Percentiles rank a stretch among this genome's conserved stretches.
Evolutionary conservation across 1,140 invertebrate genomes (phyloP).

Genomic region (Nephotettix cincticeps): DNA sequence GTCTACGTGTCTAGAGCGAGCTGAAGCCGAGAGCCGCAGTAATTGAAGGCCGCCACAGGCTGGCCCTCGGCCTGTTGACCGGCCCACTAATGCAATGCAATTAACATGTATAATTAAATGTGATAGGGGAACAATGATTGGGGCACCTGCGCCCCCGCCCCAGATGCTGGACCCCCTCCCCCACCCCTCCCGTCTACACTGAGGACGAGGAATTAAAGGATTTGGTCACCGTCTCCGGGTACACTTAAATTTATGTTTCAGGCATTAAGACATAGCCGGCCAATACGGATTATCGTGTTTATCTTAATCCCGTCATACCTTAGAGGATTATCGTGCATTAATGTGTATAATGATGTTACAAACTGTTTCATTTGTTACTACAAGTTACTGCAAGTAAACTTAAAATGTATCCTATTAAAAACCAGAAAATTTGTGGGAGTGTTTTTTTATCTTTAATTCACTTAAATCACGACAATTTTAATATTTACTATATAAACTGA

Average conservation of each 20-base stretch:
- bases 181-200: no score
- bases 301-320: no score
- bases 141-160: conserved; percentile 29
- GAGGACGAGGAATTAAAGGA: conserved; percentile 16
- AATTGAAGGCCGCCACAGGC: conserved; percentile 10
- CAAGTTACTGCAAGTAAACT: no score
- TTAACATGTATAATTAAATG: conserved; percentile 54
- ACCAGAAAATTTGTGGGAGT: no score
- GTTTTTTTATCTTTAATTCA: no score
- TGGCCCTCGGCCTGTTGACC: conserved; percentile 17
- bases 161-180: conserved; percentile 4
- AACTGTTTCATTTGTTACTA: no score
- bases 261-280: neutral
- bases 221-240: neutral
- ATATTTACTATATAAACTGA: no score
- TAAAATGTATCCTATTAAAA: no score
- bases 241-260: conserved; percentile 4
- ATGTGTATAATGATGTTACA: no score
- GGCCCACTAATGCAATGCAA: conserved; percentile 47
- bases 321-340: no score
- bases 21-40: neutral
- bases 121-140: conserved; percentile 39
- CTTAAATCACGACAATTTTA: no score
- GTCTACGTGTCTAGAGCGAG: no score
- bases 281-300: neutral